phyloP scores from a whole-genome alignment of 2,888 invertebrate species.

The Scotopteryx bipunctaria region DNA sequence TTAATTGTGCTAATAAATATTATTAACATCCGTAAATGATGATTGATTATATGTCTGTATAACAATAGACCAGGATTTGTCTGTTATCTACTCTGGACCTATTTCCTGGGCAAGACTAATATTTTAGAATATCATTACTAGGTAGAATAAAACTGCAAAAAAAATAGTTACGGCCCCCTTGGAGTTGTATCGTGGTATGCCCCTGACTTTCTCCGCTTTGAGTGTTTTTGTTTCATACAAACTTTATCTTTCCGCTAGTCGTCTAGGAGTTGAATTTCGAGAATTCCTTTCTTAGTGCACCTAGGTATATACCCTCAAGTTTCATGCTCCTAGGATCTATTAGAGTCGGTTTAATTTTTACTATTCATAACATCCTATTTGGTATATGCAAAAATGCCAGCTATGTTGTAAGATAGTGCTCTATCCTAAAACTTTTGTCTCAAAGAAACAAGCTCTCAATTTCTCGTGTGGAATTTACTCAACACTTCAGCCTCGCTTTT shows the following conservation, averaged over 20 bases:
- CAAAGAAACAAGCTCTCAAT: not conserved
- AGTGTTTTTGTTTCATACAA: too few relatives aligned
- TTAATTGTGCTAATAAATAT: conserved; percentile 74
- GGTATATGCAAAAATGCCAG: not conserved
- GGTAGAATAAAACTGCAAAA: not conserved
- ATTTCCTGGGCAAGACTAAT: conserved; percentile 3
- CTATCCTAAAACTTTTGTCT: not conserved
- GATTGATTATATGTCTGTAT: conserved; percentile 63
- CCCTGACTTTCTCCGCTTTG: too few relatives aligned
- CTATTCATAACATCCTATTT: too few relatives aligned
- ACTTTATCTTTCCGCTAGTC: too few relatives aligned
- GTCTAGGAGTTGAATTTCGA: too few relatives aligned
- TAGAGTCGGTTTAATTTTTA: too few relatives aligned
- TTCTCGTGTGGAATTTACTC: not conserved
- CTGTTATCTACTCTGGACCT: conserved; percentile 13
- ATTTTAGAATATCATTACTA: not conserved
- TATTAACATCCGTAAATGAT: conserved; percentile 77
- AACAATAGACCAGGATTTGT: conserved; percentile 42
- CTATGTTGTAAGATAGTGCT: too few relatives aligned
- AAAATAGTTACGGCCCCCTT: too few relatives aligned
- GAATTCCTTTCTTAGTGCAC: too few relatives aligned
- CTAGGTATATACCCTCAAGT: too few relatives aligned
- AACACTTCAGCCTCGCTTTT: conserved; percentile 1
- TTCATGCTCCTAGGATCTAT: too few relatives aligned
- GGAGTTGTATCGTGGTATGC: too few relatives aligned